Evolutionary conservation across 1,140 invertebrate genomes (phyloP), one percentile per base, ranked within the genome.

Genomic region (Diabrotica undecimpunctata): DNA sequence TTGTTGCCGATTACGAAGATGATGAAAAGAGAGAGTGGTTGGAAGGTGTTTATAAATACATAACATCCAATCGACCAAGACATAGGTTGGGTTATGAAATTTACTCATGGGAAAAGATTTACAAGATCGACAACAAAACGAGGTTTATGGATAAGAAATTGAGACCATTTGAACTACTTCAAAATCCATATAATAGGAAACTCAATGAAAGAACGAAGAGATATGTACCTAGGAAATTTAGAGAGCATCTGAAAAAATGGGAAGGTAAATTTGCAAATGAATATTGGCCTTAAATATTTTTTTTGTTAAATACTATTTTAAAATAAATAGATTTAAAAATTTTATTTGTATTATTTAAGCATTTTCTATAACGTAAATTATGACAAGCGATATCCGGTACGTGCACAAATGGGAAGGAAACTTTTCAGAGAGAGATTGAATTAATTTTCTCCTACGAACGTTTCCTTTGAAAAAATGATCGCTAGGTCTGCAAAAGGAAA

Each of bases 81-180:
- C 82, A 87, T 69, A 81, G 82, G 41, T 70, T 83, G 52, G 9
- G 78, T 37, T 86, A 89, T 37, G 90, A 93, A 80, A 81, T 87
- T 39, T 89, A 89, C 68, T 69, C 85, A 56, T 94, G 90, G 90
- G 89, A 92, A 69, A 84, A 84, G 56, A 87, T 93, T 61, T 94
- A 90, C 72, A 88, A 90, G 74, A 86, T 90, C 50, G 77, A 87
- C 70, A 74, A 85, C 66, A 83, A 89, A 11, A 89, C 86, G 0
- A 79, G 88, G 62, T 83, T 83, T 50, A 74, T 88, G 76, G 89
- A 91, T 66, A 82, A 85, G n/a, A 87, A 81, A 72, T 78, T 82
- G 25, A 81, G 88, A 54, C 86, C 84, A 67, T 92, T 90, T 79
- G 85, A 92, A 77, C 78, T 82, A 9, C 81, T 80, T 14, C 78